Percentiles rank a stretch among this genome's conserved stretches.
Conservation (phyloP, 2,797 vertebrate species). For the Myioborus miniatus region DNA sequence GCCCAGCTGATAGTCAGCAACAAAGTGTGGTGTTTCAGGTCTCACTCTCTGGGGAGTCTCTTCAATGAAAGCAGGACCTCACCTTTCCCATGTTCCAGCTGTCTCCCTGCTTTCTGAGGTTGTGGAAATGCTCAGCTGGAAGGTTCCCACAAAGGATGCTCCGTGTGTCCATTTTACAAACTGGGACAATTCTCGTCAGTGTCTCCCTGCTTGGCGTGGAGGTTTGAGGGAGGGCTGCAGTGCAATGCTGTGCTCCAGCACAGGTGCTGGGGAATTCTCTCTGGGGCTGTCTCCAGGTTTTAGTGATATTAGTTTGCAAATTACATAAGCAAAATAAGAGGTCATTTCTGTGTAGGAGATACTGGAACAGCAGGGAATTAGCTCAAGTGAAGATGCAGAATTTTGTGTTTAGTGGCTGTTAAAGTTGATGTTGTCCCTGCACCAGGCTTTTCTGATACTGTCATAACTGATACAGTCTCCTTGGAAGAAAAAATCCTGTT, state of each 20-base stretch:
- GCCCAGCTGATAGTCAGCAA: background rate
- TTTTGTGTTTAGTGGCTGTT: background rate
- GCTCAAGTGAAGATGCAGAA: background rate
- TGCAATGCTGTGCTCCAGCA: background rate
- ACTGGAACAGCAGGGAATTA: background rate
- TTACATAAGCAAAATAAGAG: background rate
- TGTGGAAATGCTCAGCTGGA: background rate
- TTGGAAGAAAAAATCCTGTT: background rate
- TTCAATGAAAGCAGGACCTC: background rate
- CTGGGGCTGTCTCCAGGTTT: background rate
- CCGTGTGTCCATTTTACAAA: background rate
- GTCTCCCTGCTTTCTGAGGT: background rate
- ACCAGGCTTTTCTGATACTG: background rate
- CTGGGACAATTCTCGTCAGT: background rate
- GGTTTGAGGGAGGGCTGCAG: background rate
- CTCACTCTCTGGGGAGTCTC: background rate
- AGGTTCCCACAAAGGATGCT: background rate
- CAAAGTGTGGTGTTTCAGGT: background rate
- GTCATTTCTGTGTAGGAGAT: background rate
- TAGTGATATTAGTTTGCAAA: background rate
- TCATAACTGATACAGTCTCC: background rate
- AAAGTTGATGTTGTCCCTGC: accelerated
- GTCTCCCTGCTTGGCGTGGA: background rate
- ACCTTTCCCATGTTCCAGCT: accelerated
- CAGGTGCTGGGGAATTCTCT: accelerated